Evolutionary conservation across 2,888 invertebrate genomes (phyloP).

Genomic region (Hemistola chrysoprasaria): DNA sequence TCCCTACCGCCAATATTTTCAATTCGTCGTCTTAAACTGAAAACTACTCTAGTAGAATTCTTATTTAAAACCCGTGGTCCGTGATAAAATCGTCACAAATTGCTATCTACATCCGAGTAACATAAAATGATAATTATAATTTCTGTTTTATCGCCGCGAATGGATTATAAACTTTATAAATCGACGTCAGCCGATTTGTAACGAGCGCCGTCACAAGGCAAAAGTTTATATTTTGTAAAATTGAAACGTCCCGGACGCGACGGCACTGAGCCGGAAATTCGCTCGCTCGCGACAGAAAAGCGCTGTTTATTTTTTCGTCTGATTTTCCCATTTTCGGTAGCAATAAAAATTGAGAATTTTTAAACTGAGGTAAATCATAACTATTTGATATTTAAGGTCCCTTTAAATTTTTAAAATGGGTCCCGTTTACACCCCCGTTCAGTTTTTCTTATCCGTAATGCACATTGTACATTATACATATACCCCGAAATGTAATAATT

Average conservation of each 20-base stretch:
- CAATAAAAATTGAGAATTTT: constrained; percentile 53
- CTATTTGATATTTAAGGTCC: no score
- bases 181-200: constrained; percentile 39
- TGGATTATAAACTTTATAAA: constrained; percentile 31
- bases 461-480: no score
- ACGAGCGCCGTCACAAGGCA: constrained; percentile 37
- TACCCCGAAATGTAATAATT: no score
- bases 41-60: no score
- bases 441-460: no score
- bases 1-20: no score
- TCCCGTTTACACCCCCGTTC: no score
- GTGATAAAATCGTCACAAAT: constrained; percentile 1
- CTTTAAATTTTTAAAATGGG: no score
- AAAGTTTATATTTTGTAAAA: constrained; percentile 59
- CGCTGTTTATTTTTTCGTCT: constrained; percentile 55
- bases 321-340: constrained; percentile 53
- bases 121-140: constrained; percentile 1
- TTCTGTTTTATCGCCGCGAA: constrained; percentile 13
- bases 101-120: constrained; percentile 1
- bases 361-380: no score
- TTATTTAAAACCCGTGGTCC: not conserved
- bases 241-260: constrained; percentile 59
- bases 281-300: constrained; percentile 49
- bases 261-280: constrained; percentile 65
- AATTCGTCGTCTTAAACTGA: no score